Base-by-base conservation (phyloP, 2,888 invertebrate species). In the Endotricha flammealis region DNA sequence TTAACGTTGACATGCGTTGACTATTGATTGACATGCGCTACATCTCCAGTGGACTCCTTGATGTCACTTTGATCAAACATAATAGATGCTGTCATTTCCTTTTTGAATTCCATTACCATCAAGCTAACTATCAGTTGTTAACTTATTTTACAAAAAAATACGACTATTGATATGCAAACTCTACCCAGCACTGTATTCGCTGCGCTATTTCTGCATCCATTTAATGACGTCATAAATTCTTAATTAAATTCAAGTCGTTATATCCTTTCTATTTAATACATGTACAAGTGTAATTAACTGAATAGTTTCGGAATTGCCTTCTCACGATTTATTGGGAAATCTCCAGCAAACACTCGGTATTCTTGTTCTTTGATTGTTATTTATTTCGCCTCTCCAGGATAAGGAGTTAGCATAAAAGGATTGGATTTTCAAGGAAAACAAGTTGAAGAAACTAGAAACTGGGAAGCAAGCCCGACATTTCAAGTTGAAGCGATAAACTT, bases 201-300 rank as follows among this genome's bases (percentile, higher is more conserved):
- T 74, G 76, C 81, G 76, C 71, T 74, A 75, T 79, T 78, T 73
- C 75, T 76, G 76, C 80, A 79, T 80, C 71, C 73, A 68, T 74
- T 76, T 81, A 77, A 80, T 77, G 76, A 77, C 72, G 64, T 74
- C 75, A 73, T 85, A 82, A 81, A 83, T 80, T 68, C 62, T 50
- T 69, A 68, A 80, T 82, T 78, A 77, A 69, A 74, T 70, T 72
- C 59, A 55, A 58, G 46, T 52, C 58, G 59, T 35, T 29, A 35
- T 33, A 28, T 51, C 50, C 49, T 54, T 42, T 46, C 46, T 58
- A 57, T 58, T 57, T 45, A 52, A 52, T 43, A 50, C 53, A 52
- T 33, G 42, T 51, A 48, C 53, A 47, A 51, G 48, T 52, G 47
- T 53, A 53, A 62, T 63, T 63, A 59, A 47, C 39, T 29, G 39